Conservation (phyloP, 2,797 vertebrate species). For the Lepilemur ruficaudatus region DNA sequence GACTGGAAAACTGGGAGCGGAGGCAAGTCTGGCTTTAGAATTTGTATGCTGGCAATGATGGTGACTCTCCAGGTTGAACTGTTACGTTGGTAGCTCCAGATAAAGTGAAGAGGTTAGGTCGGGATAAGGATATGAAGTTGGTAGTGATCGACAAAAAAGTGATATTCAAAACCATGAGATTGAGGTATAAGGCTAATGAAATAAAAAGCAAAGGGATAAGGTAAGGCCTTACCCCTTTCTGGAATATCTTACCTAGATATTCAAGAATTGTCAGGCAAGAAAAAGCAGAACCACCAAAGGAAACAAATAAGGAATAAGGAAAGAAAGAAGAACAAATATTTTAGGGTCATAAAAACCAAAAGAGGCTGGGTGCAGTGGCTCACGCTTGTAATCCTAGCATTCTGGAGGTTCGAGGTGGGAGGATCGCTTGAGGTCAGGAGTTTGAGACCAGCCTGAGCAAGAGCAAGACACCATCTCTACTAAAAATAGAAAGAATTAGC, state of each 20-base stretch:
- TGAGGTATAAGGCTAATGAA: not conserved
- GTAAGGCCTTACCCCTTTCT: not conserved
- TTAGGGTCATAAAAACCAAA: not conserved
- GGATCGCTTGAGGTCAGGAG: not conserved
- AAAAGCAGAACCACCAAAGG: not conserved
- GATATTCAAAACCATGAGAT: not conserved
- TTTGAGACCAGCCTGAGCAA: not conserved
- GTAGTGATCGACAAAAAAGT: not conserved
- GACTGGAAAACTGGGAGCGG: not conserved
- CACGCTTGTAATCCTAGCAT: not conserved
- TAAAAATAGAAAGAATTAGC: not conserved
- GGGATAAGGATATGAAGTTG: not conserved
- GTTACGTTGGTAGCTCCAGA: not conserved
- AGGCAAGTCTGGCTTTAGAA: not conserved
- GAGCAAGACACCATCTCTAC: not conserved
- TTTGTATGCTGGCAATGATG: not conserved
- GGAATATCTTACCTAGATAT: not conserved
- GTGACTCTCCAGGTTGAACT: not conserved
- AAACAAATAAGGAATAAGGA: not conserved
- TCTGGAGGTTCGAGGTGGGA: no score
- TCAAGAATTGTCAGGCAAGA: not conserved
- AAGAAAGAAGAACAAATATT: not conserved
- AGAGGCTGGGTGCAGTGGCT: not conserved
- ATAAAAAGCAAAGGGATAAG: not conserved
- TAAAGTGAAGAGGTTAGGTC: not conserved